A percentile compares a stretch with the other conserved stretches of the same genome.
Evolutionary conservation across 2,888 invertebrate species (phyloP).

Genomic region (Epirrhoe tristata): DNA sequence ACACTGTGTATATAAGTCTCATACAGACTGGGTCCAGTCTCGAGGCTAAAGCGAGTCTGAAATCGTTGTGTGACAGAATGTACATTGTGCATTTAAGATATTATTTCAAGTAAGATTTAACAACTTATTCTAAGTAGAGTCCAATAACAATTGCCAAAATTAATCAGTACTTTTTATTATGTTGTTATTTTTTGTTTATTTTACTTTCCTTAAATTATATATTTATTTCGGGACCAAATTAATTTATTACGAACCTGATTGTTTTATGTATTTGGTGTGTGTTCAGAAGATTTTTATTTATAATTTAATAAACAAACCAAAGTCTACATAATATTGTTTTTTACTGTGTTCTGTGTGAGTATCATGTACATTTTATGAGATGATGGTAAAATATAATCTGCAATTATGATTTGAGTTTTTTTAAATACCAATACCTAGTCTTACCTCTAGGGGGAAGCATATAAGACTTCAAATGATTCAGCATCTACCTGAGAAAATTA

Average conservation of each 20-base stretch:
- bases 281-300: constrained; percentile 82
- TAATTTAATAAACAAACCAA: constrained; percentile 84
- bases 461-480: too few relatives aligned
- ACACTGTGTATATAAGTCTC: constrained; percentile 74
- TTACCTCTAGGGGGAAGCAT: too few relatives aligned
- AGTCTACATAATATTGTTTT: constrained; percentile 81
- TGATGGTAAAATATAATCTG: constrained; percentile 71
- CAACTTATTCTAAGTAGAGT: constrained; percentile 76
- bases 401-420: constrained; percentile 65
- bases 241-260: constrained; percentile 82
- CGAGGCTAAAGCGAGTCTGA: constrained; percentile 62
- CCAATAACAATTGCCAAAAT: constrained; percentile 83
- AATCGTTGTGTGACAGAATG: constrained; percentile 71
- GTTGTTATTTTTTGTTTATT: constrained; percentile 74
- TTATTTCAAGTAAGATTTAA: constrained; percentile 78
- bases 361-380: constrained; percentile 70
- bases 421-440: constrained; percentile 29
- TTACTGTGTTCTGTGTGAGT: constrained; percentile 70
- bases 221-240: constrained; percentile 86
- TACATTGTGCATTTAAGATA: constrained; percentile 71
- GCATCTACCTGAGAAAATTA: neutral
- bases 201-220: constrained; percentile 78
- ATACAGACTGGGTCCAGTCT: constrained; percentile 48
- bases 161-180: constrained; percentile 80
- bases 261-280: constrained; percentile 80